A percentile compares a stretch with the other conserved stretches of the same genome.
phyloP scores from a whole-genome alignment of 37 sponge, comb jelly and placozoan genomes.

The Aphrocallistes beatrix region DNA sequence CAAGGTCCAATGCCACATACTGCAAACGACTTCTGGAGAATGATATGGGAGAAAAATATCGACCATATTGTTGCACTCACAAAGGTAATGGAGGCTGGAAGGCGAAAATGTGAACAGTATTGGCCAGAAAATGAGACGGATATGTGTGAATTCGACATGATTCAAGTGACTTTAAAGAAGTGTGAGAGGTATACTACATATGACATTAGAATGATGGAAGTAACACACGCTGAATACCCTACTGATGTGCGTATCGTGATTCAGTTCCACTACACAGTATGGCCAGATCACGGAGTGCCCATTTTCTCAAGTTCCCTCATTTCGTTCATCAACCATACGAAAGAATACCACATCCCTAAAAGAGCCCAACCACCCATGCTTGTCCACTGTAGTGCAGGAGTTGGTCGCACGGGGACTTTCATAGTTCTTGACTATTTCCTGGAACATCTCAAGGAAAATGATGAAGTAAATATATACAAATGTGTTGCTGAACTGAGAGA shows the following conservation, averaged over 20 bases:
- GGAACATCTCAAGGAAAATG: background rate
- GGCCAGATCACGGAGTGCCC: background rate
- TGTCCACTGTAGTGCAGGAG: background rate
- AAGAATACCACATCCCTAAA: background rate
- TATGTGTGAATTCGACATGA: background rate
- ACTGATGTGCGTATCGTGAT: background rate
- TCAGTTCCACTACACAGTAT: background rate
- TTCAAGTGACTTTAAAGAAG: background rate
- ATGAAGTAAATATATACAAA: background rate
- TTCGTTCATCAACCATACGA: background rate
- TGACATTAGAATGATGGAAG: background rate
- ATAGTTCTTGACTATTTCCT: constrained; percentile 1
- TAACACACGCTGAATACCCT: background rate
- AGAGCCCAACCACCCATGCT: background rate
- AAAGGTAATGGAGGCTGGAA: background rate
- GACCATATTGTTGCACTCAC: background rate
- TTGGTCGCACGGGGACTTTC: background rate
- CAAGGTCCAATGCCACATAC: constrained; percentile 9
- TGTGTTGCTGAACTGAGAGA: background rate
- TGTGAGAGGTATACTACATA: background rate
- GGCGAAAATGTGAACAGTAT: background rate
- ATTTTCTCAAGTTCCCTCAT: background rate
- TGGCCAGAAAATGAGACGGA: background rate
- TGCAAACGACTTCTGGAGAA: background rate
- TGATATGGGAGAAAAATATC: constrained; percentile 11